Conservation (phyloP, 2,113 vertebrate genomes). For the Eurystomus gularis region DNA sequence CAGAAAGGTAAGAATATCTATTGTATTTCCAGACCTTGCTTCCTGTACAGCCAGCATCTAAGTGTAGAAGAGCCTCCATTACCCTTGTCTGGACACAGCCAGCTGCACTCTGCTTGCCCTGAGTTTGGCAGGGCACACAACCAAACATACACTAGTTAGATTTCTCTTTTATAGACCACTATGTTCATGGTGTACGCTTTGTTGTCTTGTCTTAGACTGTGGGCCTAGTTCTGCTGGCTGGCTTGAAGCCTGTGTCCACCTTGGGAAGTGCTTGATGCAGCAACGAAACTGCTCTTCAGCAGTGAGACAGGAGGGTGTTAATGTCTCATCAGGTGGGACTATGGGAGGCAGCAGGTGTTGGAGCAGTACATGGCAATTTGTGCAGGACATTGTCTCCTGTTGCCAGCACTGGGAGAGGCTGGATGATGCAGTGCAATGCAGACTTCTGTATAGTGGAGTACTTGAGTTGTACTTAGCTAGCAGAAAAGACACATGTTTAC, state of each 20-base stretch:
- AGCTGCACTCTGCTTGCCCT: background rate
- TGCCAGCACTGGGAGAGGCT: background rate
- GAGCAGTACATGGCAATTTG: fast-evolving
- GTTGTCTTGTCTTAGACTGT: background rate
- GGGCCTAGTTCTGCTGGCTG: background rate
- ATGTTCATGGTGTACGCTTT: background rate
- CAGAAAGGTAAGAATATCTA: background rate
- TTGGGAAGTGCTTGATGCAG: background rate
- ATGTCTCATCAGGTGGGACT: background rate
- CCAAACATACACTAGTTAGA: background rate
- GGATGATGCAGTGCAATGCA: background rate
- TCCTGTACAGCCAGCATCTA: background rate
- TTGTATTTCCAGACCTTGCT: background rate
- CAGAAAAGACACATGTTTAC: fast-evolving
- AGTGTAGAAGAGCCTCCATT: background rate
- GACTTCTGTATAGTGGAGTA: background rate
- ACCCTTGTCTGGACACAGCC: background rate
- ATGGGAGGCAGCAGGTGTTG: background rate
- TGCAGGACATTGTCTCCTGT: background rate
- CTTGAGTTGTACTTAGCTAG: background rate
- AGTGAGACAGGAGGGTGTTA: background rate
- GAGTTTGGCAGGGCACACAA: background rate
- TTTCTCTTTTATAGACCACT: background rate
- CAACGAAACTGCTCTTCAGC: background rate
- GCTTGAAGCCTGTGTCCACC: background rate